Base-by-base conservation (phyloP, 1,140 invertebrate genomes). In the Pemphigus obesinymphae region DNA sequence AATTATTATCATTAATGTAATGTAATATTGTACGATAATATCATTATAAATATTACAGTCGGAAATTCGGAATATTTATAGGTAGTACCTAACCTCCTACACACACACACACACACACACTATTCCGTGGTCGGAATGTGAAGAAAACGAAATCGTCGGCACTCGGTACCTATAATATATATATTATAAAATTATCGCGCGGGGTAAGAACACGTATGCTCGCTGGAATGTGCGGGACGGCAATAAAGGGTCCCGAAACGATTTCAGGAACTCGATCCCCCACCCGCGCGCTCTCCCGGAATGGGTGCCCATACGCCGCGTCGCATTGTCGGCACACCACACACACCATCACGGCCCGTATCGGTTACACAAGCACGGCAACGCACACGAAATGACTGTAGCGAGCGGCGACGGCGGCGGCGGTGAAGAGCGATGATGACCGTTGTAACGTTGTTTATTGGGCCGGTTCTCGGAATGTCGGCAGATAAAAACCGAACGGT, bases 371-470 rank as follows among this genome's bases (percentile, higher is more conserved):
- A 4, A 75, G 17, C 73, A 31, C 55, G 61, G 13, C 1, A 15
- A 29, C 31, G 2, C 34, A 23, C 61, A 48, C 26, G 70, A 20
- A 50, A 73, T n/a, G 70, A 73, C 45, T 48, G 66, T 17, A 23
- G n/a, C n/a, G n/a, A n/a, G n/a, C n/a, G n/a, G 8, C 37, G 37
- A 40, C 43, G 43, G 43, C 1, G n/a, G 37, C 40, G 73, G 76
- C 55, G 50, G 53, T 20, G 76, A 40, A 45, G 29, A 29, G 23
- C 31, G 70, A 76, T 37, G 72, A 76, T 76, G 73, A 76, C 73
- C 55, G 76, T 80, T 80, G 76, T 80, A 80, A 80, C n/a, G 76
- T 43, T 55, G 76, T 80, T 80, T 80, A 80, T 80, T 80, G 76
- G 76, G 76, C 53, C 76, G 34, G 53, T 80, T 80, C 76, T 80